Conservation (phyloP, 1,140 invertebrate species). For the Lepidurus apus region DNA sequence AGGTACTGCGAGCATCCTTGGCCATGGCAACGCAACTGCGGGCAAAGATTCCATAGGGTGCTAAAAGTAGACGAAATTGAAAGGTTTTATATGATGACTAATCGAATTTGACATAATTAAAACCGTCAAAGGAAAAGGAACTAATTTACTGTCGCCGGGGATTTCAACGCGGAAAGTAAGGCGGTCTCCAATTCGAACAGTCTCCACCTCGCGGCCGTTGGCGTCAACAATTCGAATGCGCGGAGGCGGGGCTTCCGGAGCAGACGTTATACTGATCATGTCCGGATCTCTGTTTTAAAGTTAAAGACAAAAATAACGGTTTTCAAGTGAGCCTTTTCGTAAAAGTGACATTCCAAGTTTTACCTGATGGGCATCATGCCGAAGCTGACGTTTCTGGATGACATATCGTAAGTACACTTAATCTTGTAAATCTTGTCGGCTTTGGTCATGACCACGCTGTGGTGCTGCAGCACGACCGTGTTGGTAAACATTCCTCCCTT, state of each 20-base stretch:
- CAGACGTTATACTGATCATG: slow-evolving; percentile 90
- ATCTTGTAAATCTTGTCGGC: slow-evolving; percentile 96
- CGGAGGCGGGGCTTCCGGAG: slow-evolving; percentile 87
- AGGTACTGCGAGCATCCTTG: slow-evolving; percentile 90
- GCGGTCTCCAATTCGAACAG: slow-evolving; percentile 88
- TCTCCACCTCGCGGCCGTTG: slow-evolving; percentile 79
- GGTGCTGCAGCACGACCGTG: slow-evolving; percentile 89
- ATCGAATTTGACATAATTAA: background rate
- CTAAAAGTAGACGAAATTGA: slow-evolving; percentile 51
- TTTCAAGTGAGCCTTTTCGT: background rate
- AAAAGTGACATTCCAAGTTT: background rate
- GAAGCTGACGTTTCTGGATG: slow-evolving; percentile 91
- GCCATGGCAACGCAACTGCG: slow-evolving; percentile 94
- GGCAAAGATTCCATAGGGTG: slow-evolving; percentile 91
- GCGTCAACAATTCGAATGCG: slow-evolving; percentile 85
- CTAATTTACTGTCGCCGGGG: slow-evolving; percentile 75
- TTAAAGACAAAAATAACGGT: background rate
- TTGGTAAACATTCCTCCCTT: slow-evolving; percentile 90
- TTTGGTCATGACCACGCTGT: slow-evolving; percentile 94
- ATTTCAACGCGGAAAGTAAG: slow-evolving; percentile 93
- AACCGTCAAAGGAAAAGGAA: background rate
- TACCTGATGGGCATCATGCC: slow-evolving; percentile 93
- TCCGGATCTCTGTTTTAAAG: slow-evolving; percentile 67
- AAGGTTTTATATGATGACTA: background rate
- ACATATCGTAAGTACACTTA: slow-evolving; percentile 93